Base-by-base conservation (phyloP, 2,113 vertebrate genomes). In the Vombatus ursinus region DNA sequence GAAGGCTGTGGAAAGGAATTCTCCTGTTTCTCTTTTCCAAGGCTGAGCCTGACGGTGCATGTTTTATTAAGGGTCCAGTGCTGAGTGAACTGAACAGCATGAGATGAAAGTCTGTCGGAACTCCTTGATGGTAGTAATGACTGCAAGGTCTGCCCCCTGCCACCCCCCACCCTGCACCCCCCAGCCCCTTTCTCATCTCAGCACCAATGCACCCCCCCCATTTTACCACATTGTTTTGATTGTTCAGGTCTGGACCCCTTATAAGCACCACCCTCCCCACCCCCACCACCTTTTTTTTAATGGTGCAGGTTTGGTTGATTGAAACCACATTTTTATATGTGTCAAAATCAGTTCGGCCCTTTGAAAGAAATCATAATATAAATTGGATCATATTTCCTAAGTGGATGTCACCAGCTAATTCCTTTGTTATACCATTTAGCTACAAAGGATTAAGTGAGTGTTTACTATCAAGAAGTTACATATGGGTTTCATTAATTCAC, bases 331-430 rank as follows among this genome's bases (percentile, higher is more conserved):
- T 99, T 99, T 98, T 98, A 97, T 98, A 97, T 97, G 98, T 98
- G 98, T 98, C 98, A 98, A 98, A 98, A 98, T 95, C 94, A 98
- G 97, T 98, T 98, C 98, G 98, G 97, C 96, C 97, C 96, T 98
- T 98, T 97, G 97, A 98, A 98, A 98, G 98, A 98, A 98, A 98
- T 98, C 96, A 95, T 97, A 97, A 97, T 98, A 98, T 98, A 90
- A 97, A 98, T 98, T 98, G 98, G 98, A 98, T 99, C 98, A 92
- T 98, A 97, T 98, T 98, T 98, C 98, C 97, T 98, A 98, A 99
- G 97, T 98, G 95, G 96, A 98, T 99, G 97, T 98, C 98, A 98
- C 98, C 92, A 94, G 96, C 97, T 98, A 98, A 98, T 98, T 98
- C 98, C 94, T 98, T 97, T 98, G 98, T 98, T 98, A 98, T 95